A percentile compares a stretch with the other conserved stretches of the same genome.
Conservation (phyloP, 2,797 vertebrate species). For the Microchirus variegatus region DNA sequence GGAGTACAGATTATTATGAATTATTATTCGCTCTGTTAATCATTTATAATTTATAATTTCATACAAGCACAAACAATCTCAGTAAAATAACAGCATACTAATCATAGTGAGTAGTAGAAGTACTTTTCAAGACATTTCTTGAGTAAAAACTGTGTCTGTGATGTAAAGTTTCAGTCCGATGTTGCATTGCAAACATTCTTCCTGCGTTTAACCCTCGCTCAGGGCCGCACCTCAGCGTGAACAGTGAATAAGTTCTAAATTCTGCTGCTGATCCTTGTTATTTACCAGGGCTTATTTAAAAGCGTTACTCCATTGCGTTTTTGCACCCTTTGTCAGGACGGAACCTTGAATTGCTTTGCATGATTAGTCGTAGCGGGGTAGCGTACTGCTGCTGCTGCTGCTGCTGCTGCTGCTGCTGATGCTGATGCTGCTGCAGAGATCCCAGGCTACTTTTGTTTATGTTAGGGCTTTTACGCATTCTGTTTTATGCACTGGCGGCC, state of each 20-base stretch:
- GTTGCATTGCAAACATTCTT: slow-evolving; percentile 27
- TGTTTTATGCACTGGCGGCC: slow-evolving; percentile 64
- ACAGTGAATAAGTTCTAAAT: slow-evolving; percentile 65
- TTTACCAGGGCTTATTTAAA: slow-evolving; percentile 68
- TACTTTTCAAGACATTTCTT: too few relatives aligned
- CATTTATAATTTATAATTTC: too few relatives aligned
- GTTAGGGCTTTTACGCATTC: slow-evolving; percentile 77
- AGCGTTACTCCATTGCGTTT: slow-evolving; percentile 58
- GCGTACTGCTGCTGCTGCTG: slow-evolving; percentile 66
- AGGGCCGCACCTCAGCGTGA: slow-evolving; percentile 47
- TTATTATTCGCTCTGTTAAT: too few relatives aligned
- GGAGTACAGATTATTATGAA: too few relatives aligned
- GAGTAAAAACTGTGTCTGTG: too few relatives aligned
- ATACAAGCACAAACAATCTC: too few relatives aligned
- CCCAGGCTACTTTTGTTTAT: slow-evolving; percentile 76
- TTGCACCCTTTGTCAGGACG: slow-evolving; percentile 54
- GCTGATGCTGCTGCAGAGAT: slow-evolving; percentile 59
- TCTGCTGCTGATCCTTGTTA: slow-evolving; percentile 56
- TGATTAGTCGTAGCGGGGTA: slow-evolving; percentile 74
- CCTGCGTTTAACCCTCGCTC: slow-evolving; percentile 55
- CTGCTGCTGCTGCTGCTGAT: too few relatives aligned
- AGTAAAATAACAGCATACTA: too few relatives aligned
- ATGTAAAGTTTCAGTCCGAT: slow-evolving; percentile 37
- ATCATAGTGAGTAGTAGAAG: too few relatives aligned
- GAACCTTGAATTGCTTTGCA: slow-evolving; percentile 67